Conservation (phyloP, 1,140 invertebrate species). For the Euwallacea similis region DNA sequence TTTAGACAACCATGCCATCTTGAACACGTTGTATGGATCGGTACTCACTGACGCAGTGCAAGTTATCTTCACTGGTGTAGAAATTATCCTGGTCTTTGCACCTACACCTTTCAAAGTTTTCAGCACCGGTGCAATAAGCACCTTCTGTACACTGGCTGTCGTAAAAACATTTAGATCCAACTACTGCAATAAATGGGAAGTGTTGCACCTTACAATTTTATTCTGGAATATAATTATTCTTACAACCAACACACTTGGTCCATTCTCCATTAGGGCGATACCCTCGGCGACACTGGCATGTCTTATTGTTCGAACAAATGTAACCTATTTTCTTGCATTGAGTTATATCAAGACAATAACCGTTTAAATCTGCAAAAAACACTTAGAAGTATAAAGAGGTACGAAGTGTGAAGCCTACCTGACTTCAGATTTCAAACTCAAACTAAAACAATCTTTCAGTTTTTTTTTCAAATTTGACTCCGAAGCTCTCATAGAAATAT, state of each 20-base stretch:
- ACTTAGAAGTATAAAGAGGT: too few relatives aligned
- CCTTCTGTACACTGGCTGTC: constrained; percentile 31
- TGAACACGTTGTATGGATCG: too few relatives aligned
- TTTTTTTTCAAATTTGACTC: too few relatives aligned
- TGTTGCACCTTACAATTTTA: background rate
- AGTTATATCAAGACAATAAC: background rate
- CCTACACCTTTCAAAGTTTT: constrained; percentile 8
- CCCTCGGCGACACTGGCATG: constrained; percentile 13
- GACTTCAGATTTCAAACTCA: too few relatives aligned
- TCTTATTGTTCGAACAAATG: constrained; percentile 9
- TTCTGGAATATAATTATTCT: background rate
- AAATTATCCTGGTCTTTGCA: constrained; percentile 25
- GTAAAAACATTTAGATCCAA: constrained; percentile 22
- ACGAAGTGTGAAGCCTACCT: too few relatives aligned
- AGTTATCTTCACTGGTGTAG: constrained; percentile 14
- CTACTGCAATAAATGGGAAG: constrained; percentile 1
- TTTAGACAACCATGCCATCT: too few relatives aligned
- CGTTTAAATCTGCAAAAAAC: constrained; percentile 13
- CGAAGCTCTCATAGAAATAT: too few relatives aligned
- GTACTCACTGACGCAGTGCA: constrained; percentile 6
- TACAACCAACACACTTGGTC: constrained; percentile 26
- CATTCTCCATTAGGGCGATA: constrained; percentile 6
- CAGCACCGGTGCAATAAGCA: constrained; percentile 17
- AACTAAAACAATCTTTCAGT: too few relatives aligned
- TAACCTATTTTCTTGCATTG: constrained; percentile 21